Conservation (phyloP, 1,140 invertebrate genomes). For the Leptinotarsa texana region DNA sequence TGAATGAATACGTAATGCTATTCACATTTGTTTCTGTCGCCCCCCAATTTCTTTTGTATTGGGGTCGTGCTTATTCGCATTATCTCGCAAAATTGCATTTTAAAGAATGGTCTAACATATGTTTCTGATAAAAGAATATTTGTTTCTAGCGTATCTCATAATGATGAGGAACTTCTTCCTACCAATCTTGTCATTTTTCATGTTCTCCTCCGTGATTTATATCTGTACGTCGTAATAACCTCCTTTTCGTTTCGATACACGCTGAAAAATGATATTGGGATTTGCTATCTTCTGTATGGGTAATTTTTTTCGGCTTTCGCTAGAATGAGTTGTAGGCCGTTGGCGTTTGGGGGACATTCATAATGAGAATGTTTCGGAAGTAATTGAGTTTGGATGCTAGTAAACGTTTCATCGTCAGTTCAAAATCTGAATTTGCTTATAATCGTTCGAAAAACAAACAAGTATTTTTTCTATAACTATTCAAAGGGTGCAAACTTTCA, state of each 20-base stretch:
- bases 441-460: too few relatives aligned
- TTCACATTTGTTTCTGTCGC: conserved; percentile 55
- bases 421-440: too few relatives aligned
- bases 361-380: too few relatives aligned
- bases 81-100: conserved; percentile 54
- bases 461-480: too few relatives aligned
- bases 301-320: conserved; percentile 2
- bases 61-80: conserved; percentile 46
- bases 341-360: too few relatives aligned
- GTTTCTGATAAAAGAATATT: conserved; percentile 52
- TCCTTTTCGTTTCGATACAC: conserved; percentile 4
- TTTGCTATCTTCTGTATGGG: conserved; percentile 2
- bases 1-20: conserved; percentile 53
- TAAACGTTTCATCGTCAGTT: too few relatives aligned
- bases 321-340: too few relatives aligned
- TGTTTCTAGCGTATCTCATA: conserved; percentile 37
- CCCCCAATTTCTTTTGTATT: conserved; percentile 42
- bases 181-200: conserved; percentile 25
- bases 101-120: conserved; percentile 51
- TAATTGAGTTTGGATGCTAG: too few relatives aligned
- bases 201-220: conserved; percentile 6
- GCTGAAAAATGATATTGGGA: conserved; percentile 4
- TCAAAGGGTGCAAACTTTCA: too few relatives aligned
- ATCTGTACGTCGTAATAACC: conserved; percentile 23
- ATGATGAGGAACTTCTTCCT: conserved; percentile 29